Base-by-base conservation (phyloP, 2,888 invertebrate genomes). In the Ennomos erosarius region DNA sequence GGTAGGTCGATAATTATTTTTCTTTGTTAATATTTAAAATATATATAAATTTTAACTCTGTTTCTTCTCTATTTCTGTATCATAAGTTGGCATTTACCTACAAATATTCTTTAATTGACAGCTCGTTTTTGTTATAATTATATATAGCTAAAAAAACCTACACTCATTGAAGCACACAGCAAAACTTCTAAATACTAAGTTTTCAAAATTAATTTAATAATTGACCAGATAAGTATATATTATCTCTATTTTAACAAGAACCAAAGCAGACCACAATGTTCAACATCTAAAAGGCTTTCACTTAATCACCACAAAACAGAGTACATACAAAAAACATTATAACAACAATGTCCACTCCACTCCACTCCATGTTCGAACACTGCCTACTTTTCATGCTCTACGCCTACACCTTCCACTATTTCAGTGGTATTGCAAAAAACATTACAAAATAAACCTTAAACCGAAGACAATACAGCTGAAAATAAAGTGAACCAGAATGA, bases 371-470 rank as follows among this genome's bases (percentile, higher is more conserved):
- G 85, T 89, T 79, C 89, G 76, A 84, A 82, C 84, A 82, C 88
- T 90, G 88, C 91, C 91, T 90, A 90, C 91, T 91, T 90, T 91
- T 90, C 90, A 90, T 88, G 82, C 86, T 79, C 81, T 87, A 91
- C 91, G 91, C 92, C 91, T 92, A 90, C 90, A 87, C 85, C 42
- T 83, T 84, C 82, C 78, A 88, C 85, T 89, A 90, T 90, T 90
- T 90, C 87, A 90, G 88, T 81, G 79, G 83, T 68, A 78, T 75
- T 69, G 72, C 71, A 59, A 82, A 84, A 78, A 78, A 79, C 78
- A 72, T 69, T 72, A 73, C 58, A 82, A 84, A 78, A 77, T 79
- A 78, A 72, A 82, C 87, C 75, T 78, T 86, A 85, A 77, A 49
- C 42, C 67, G 48, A 53, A 37, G 52, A 58, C n/a, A 57, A 67